Evolutionary conservation across 2,888 invertebrate species (phyloP).

Genomic region (Cryptops parisi): DNA sequence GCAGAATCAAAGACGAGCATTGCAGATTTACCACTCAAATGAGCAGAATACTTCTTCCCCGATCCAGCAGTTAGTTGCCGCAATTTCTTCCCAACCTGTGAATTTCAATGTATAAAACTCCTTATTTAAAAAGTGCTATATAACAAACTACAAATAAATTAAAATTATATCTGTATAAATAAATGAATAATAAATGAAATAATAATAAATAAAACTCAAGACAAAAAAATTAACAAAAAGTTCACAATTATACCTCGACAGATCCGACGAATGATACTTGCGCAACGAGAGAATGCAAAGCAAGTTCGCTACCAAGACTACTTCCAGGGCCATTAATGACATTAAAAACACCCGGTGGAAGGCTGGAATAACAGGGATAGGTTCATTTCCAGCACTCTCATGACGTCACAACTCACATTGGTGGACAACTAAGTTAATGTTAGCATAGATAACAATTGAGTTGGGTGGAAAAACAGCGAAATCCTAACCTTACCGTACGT

Average conservation of each 20-base stretch:
- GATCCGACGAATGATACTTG: conserved; percentile 34
- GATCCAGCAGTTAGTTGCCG: conserved; percentile 29
- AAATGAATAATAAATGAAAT: too few relatives aligned
- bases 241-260: conserved; percentile 30
- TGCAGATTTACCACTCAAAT: conserved; percentile 35
- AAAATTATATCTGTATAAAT: too few relatives aligned
- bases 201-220: too few relatives aligned
- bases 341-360: conserved; percentile 36
- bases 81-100: conserved; percentile 27
- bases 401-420: too few relatives aligned
- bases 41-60: conserved; percentile 30
- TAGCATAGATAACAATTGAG: too few relatives aligned
- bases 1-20: conserved; percentile 41
- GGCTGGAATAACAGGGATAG: conserved; percentile 21
- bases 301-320: conserved; percentile 28
- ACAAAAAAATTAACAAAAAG: too few relatives aligned
- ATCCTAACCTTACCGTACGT: too few relatives aligned
- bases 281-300: conserved; percentile 29
- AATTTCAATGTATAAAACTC: conserved; percentile 8
- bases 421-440: too few relatives aligned
- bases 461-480: too few relatives aligned
- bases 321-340: conserved; percentile 32
- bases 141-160: too few relatives aligned
- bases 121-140: too few relatives aligned
- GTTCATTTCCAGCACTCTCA: too few relatives aligned